Base-by-base conservation (phyloP, 2,888 invertebrate genomes). In the Temnothorax ravouxi region DNA sequence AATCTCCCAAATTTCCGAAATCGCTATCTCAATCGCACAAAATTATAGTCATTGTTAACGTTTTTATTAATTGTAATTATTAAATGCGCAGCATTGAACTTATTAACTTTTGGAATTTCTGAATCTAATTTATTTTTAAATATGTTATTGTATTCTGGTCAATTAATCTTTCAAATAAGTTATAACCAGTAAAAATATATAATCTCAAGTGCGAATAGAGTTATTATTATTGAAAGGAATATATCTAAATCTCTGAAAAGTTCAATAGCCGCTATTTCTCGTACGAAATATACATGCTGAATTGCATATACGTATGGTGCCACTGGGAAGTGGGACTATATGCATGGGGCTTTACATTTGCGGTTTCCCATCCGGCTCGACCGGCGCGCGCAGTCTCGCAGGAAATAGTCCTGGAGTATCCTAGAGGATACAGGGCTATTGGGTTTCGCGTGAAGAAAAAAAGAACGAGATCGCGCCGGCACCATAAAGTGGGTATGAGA, bases 381-480 rank as follows among this genome's bases (percentile, higher is more conserved):
- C 82, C 83, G 88, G 87, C 88, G 88, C 89, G 87, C 88, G 88
- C 89, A 87, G 74, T 84, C 87, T 86, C 91, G 91, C 94, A 94
- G 94, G 94, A 95, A 94, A 94, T 94, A 93, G 93, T 94, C 93
- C 93, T 93, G 93, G 88, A 94, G 93, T 92, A 92, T 94, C 93
- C 93, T 94, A 93, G 92, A 93, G 93, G 93, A 92, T 93, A 91
- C 91, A 91, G 88, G 94, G 94, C 93, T 94, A 94, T 94, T 94
- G 92, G 91, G 92, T 95, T 94, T 93, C 94, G 92, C 87, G 87
- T 90, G 88, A 81, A 85, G 87, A 89, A 87, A 87, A 74, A 87
- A 88, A 86, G 29, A 29, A 4, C 88, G 85, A 84, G 82, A 69
- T 69, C 61, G 82, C 77, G 82, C 77, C 76, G 72, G 72, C 66